Conservation (phyloP, 2,113 vertebrate genomes). For the Eidolon helvum region DNA sequence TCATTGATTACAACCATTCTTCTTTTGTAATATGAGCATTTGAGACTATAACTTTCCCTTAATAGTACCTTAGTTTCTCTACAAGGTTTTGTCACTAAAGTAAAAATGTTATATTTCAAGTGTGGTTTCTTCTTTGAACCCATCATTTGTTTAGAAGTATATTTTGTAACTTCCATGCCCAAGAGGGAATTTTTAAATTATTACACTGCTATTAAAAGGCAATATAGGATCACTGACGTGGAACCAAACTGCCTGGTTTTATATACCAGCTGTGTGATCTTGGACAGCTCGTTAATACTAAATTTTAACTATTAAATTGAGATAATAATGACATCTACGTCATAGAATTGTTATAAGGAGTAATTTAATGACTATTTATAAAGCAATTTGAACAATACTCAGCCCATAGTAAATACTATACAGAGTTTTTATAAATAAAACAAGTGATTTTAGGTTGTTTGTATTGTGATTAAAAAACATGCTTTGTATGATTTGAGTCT, state of each 20-base stretch:
- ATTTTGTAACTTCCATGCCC: neutral
- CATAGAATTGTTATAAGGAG: neutral
- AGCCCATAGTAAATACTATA: neutral
- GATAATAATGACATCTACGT: neutral
- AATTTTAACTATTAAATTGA: neutral
- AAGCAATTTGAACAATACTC: neutral
- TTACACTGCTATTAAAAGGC: neutral
- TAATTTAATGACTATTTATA: neutral
- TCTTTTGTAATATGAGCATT: neutral
- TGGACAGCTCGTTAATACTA: neutral
- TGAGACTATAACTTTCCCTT: neutral
- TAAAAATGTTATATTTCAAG: neutral
- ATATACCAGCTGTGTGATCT: neutral
- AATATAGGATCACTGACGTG: neutral
- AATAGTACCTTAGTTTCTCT: neutral
- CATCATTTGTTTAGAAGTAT: neutral
- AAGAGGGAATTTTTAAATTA: neutral
- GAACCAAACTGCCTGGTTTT: neutral
- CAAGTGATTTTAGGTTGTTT: neutral
- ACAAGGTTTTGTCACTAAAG: neutral
- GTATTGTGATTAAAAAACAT: neutral
- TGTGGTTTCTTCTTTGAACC: neutral
- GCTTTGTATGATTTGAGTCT: neutral
- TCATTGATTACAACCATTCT: neutral
- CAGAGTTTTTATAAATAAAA: neutral